Evolutionary conservation across 2,113 vertebrate genomes (phyloP).

Genomic region (Erythrocercus mccallii): DNA sequence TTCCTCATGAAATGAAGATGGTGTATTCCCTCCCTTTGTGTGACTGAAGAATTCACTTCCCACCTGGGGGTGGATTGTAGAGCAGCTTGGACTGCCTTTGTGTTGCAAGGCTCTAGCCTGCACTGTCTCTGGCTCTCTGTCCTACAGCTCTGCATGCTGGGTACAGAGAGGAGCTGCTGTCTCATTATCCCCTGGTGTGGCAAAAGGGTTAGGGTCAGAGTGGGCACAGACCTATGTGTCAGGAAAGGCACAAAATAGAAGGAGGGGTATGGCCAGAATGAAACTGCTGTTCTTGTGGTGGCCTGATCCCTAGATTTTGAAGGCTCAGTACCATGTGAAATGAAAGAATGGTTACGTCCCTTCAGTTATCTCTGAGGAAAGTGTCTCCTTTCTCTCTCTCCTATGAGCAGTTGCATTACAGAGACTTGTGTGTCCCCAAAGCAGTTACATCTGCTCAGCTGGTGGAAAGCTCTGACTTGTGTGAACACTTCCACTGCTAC

Average conservation of each 20-base stretch:
- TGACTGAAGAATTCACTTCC: neutral
- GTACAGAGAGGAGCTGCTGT: neutral
- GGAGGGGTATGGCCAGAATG: neutral
- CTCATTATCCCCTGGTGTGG: neutral
- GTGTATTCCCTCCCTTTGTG: neutral
- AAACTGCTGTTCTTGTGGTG: neutral
- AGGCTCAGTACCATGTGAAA: neutral
- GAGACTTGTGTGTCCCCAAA: neutral
- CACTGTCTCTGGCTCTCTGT: neutral
- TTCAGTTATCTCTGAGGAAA: neutral
- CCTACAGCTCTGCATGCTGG: neutral
- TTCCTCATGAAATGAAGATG: neutral
- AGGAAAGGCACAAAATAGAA: neutral
- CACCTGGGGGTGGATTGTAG: neutral
- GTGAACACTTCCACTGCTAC: neutral
- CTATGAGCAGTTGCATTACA: neutral
- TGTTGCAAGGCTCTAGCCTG: neutral
- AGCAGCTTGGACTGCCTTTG: neutral
- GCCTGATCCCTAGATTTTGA: neutral
- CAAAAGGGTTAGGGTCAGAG: neutral
- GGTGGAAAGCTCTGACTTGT: neutral
- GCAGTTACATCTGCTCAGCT: neutral
- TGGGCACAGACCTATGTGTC: accelerated
- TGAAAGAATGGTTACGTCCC: neutral
- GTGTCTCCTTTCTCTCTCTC: neutral